Evolutionary conservation across 37 sponge, comb jelly and placozoan species (phyloP).

Genomic region (Beroe ovata): DNA sequence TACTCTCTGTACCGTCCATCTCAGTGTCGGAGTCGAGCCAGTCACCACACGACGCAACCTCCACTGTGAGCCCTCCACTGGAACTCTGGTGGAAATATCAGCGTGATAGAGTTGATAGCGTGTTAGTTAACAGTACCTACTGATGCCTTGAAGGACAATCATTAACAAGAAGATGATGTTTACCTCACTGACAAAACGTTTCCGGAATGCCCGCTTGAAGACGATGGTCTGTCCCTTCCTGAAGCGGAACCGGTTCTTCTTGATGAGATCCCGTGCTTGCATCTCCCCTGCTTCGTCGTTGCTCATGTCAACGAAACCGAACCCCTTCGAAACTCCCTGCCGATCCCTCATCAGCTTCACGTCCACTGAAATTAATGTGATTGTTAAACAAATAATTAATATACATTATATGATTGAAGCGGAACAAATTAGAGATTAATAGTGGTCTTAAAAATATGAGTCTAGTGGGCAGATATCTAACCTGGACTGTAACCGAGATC

Average conservation of each 20-base stretch:
- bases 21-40: conserved; percentile 14
- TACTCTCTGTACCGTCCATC: background rate
- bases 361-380: background rate
- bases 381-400: no score
- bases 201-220: conserved; percentile 15
- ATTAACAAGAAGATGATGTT: no score
- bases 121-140: no score
- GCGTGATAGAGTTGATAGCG: no score
- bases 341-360: conserved; percentile 28
- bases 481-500: background rate
- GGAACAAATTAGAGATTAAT: no score
- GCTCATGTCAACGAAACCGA: conserved; percentile 33
- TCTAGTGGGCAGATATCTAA: no score
- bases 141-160: no score
- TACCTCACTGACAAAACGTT: background rate
- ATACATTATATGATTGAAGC: no score
- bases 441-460: no score
- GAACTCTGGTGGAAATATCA: no score
- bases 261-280: background rate
- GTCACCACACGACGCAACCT: background rate
- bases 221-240: background rate
- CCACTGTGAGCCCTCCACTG: no score
- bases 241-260: background rate
- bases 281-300: background rate
- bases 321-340: conserved; percentile 15